Conservation (phyloP, 2,113 vertebrate genomes). For the Catharus fuscescens region DNA sequence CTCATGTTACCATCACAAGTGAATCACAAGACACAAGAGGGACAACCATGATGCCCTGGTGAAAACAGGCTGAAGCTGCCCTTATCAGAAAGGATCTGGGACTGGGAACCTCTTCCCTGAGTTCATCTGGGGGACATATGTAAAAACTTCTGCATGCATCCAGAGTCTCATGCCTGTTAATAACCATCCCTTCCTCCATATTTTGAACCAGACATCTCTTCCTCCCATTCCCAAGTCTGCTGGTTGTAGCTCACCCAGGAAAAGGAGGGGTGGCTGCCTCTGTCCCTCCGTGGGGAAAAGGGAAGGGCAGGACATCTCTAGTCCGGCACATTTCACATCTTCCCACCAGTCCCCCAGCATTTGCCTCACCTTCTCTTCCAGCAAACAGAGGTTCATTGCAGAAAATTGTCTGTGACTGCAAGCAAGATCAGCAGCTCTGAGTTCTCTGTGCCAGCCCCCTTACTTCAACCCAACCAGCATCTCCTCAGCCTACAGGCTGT, state of each 20-base stretch:
- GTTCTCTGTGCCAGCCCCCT: not conserved
- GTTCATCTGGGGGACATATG: slow-evolving; percentile 44
- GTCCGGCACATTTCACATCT: not conserved
- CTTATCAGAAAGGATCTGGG: not conserved
- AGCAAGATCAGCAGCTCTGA: not conserved
- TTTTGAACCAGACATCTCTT: not conserved
- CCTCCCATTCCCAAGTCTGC: not conserved
- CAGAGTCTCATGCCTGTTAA: not conserved
- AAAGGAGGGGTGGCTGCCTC: not conserved
- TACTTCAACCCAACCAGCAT: not conserved
- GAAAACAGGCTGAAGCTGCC: not conserved
- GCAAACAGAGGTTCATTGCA: not conserved
- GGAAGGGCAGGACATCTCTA: not conserved
- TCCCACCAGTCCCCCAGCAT: not conserved
- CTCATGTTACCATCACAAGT: slow-evolving; percentile 16
- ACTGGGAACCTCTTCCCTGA: not conserved
- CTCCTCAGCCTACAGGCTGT: not conserved
- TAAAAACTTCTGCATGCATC: slow-evolving; percentile 2
- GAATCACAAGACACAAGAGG: slow-evolving; percentile 6
- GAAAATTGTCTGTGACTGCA: not conserved
- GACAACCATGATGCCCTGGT: not conserved
- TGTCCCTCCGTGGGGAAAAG: not conserved
- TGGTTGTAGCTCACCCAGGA: not conserved
- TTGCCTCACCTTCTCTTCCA: not conserved
- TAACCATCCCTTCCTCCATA: not conserved